A percentile compares a stretch with the other conserved stretches of the same genome.
Conservation (phyloP, 2,888 invertebrate genomes). For the Clunio marinus region DNA sequence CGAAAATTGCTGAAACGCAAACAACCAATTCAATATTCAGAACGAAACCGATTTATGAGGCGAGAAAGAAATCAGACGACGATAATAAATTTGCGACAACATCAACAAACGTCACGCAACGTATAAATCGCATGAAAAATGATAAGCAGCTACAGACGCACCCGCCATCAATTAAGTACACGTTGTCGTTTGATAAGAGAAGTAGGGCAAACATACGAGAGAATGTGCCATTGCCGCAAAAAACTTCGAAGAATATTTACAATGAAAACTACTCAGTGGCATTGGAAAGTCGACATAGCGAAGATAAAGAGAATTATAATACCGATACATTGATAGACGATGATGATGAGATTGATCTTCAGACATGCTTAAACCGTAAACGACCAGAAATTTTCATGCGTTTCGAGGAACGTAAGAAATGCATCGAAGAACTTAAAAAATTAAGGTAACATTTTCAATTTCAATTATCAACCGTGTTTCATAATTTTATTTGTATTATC, state of each 20-base stretch:
- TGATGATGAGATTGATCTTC: constrained; percentile 18
- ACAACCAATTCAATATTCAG: constrained; percentile 32
- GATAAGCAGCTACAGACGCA: constrained; percentile 28
- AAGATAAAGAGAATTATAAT: constrained; percentile 36
- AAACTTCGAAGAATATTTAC: constrained; percentile 35
- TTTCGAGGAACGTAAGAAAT: constrained; percentile 29
- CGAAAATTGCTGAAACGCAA: constrained; percentile 11
- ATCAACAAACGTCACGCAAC: constrained; percentile 27
- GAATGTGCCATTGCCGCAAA: constrained; percentile 22
- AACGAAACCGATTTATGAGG: constrained; percentile 33
- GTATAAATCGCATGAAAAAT: constrained; percentile 5
- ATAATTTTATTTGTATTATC: background rate
- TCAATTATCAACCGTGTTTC: background rate
- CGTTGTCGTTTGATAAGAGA: constrained; percentile 27
- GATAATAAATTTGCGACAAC: constrained; percentile 5
- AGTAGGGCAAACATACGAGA: background rate
- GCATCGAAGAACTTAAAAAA: constrained; percentile 31
- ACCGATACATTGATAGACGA: constrained; percentile 5
- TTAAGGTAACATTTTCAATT: constrained; percentile 17
- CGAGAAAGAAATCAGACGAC: background rate
- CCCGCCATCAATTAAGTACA: constrained; percentile 22
- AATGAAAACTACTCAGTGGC: constrained; percentile 26
- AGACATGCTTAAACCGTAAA: constrained; percentile 28
- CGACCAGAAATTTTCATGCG: constrained; percentile 19
- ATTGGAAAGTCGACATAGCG: background rate